Evolutionary conservation across 2,113 vertebrate species (phyloP), one percentile per base, ranked within the genome.

Genomic region (Phylloscopus whistleri): DNA sequence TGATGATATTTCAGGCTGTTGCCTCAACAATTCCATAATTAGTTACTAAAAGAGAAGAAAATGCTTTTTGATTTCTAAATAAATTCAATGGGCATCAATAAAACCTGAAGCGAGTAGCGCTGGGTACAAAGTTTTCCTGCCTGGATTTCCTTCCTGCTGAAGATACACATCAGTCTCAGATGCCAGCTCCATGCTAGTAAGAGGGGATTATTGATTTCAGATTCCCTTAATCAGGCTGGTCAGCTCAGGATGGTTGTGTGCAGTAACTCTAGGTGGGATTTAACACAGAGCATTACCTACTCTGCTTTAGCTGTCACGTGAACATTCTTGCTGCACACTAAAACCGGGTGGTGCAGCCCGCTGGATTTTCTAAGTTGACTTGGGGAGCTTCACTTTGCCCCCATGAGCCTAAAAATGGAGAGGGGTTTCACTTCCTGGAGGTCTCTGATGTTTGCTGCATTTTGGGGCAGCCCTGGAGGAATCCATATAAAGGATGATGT

Each of bases 1-100:
- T 79, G 63, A 43, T 94, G 78, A 46, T 39, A 76, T 76, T 94
- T 95, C 66, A 83, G n/a, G 28, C 77, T 78, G 27, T 91, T 84
- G 22, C 66, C 37, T 85, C 84, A 94, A 87, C 58, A 76, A 46
- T 76, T 85, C 58, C 5, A 0, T 69, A 83, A 87, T 76, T 52
- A 78, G 49, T 85, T 73, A 74, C 53, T 27, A 0, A 17, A 39
- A 44, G 37, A 46, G 30, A 43, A 35, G 4, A 59, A 67, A 63
- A 67, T n/a, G 37, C 5, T 26, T 18, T 84, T 49, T 72, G 13
- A 60, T 91, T 94, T 94, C 43, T 39, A 59, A 51, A 69, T 67
- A 66, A 91, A 51, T 51, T 37, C 33, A 55, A 6, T 43, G 27
- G 17, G 19, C 35, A 62, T 77, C 82, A 79, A 46, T 58, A 76